These are phyloP conservation scores for Jacana jacana DNA, from an alignment of 2,113 vertebrate species.

Conservation along the genomic window DNA sequence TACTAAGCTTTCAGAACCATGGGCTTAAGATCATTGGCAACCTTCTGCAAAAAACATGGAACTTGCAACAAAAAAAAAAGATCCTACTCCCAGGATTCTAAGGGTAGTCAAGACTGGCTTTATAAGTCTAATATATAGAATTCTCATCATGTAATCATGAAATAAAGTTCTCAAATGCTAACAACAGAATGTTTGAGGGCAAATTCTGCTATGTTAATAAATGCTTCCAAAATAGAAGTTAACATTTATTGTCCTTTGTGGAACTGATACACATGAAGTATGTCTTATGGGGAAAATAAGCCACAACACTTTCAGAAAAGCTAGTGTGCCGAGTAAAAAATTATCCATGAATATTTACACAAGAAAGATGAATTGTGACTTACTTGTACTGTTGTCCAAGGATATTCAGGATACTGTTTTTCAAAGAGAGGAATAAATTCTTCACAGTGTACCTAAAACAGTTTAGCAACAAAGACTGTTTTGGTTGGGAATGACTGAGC, in stretches of 20 bases:
- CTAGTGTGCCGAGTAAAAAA: neutral
- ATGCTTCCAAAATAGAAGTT: neutral
- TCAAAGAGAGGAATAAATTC: constrained; percentile 93
- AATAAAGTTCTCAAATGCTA: neutral
- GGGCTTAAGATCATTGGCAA: neutral
- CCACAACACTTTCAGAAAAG: neutral
- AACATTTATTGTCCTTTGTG: neutral
- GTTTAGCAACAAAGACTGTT: neutral
- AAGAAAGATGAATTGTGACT: constrained; percentile 2
- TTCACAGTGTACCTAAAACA: constrained; percentile 84
- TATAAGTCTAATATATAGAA: neutral
- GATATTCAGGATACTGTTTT: constrained; percentile 86
- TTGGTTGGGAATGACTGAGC: neutral
- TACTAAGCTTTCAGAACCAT: neutral
- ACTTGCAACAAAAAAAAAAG: neutral
- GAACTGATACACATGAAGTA: neutral
- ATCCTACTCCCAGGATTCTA: neutral
- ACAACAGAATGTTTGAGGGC: neutral
- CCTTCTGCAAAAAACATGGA: neutral
- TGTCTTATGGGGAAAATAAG: neutral
- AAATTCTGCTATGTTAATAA: neutral
- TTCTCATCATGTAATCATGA: neutral
- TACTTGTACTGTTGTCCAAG: constrained; percentile 87
- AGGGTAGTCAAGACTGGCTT: neutral
- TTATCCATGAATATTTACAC: neutral